A percentile compares a stretch with the other conserved stretches of the same genome.
phyloP scores from a whole-genome alignment of 2,797 vertebrate genomes.

The Myotis myotis region DNA sequence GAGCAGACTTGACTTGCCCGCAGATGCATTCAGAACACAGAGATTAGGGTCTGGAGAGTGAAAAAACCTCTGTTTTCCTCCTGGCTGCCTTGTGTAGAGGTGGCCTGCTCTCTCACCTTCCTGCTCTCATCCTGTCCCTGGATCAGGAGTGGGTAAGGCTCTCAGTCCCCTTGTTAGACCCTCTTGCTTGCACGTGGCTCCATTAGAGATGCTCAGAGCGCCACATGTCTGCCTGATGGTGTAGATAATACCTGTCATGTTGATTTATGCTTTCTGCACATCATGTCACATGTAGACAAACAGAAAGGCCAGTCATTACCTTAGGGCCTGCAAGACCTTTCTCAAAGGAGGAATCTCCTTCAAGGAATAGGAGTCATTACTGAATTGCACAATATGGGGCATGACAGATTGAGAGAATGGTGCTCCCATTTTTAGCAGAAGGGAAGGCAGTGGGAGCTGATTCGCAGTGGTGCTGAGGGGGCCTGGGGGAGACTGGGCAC shows the following conservation, averaged over 20 bases:
- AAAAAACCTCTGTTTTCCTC: constrained; percentile 31
- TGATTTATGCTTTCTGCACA: constrained; percentile 62
- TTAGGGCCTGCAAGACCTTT: background rate
- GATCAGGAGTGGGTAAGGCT: background rate
- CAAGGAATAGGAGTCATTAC: background rate
- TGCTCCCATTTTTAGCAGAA: background rate
- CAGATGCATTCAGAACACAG: constrained; percentile 16
- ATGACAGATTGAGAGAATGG: background rate
- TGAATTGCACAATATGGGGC: background rate
- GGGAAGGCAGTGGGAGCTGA: background rate
- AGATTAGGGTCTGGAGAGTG: constrained; percentile 41
- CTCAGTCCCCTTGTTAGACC: background rate
- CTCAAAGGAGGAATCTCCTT: constrained; percentile 8
- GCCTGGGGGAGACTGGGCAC: background rate
- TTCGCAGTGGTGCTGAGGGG: background rate
- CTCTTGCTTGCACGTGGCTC: constrained; percentile 19
- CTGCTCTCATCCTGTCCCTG: background rate
- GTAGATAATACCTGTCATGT: constrained; percentile 38
- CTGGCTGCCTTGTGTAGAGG: background rate
- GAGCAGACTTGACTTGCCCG: constrained; percentile 21
- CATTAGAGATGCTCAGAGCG: background rate
- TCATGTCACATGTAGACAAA: constrained; percentile 38
- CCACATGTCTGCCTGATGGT: background rate
- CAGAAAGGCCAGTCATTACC: constrained; percentile 24
- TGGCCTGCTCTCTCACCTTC: background rate